A percentile compares a stretch with the other conserved stretches of the same genome.
These are phyloP conservation scores for Lophochroa leadbeateri DNA, from an alignment of 2,113 vertebrate species.

Conservation along the genomic window DNA sequence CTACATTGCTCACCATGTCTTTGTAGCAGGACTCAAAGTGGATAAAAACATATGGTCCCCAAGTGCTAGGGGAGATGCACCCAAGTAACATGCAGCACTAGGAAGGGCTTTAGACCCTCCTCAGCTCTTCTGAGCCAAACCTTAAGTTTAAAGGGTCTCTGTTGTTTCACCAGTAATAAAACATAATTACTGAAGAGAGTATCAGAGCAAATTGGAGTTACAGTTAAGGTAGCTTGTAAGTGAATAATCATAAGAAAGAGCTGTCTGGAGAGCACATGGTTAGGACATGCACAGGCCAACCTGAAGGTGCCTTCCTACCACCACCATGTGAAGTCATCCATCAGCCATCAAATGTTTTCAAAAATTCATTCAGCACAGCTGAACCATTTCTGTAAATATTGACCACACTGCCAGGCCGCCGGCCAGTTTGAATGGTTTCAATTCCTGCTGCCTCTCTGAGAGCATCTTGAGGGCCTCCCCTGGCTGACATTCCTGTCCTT, in stretches of 20 bases:
- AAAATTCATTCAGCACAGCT: neutral
- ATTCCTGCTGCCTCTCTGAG: neutral
- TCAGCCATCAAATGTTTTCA: neutral
- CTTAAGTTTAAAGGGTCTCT: neutral
- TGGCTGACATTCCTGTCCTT: neutral
- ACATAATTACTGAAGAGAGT: neutral
- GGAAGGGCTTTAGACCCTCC: neutral
- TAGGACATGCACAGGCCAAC: neutral
- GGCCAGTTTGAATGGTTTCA: neutral
- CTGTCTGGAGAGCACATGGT: neutral
- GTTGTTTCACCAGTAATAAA: neutral
- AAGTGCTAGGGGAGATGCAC: neutral
- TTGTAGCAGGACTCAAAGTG: neutral
- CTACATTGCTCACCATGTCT: neutral
- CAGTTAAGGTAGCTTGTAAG: neutral
- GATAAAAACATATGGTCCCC: neutral
- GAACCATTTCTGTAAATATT: neutral
- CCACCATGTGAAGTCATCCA: neutral
- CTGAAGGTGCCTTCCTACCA: neutral
- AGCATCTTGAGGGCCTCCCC: fast-evolving
- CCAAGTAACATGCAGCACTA: neutral
- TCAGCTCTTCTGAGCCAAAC: neutral
- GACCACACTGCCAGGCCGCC: fast-evolving
- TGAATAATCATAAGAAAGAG: neutral
- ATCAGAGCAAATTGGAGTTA: neutral